These are phyloP conservation scores for Pyrrhia umbra DNA, from an alignment of 2,888 invertebrate genomes.

Conservation along the genomic window DNA sequence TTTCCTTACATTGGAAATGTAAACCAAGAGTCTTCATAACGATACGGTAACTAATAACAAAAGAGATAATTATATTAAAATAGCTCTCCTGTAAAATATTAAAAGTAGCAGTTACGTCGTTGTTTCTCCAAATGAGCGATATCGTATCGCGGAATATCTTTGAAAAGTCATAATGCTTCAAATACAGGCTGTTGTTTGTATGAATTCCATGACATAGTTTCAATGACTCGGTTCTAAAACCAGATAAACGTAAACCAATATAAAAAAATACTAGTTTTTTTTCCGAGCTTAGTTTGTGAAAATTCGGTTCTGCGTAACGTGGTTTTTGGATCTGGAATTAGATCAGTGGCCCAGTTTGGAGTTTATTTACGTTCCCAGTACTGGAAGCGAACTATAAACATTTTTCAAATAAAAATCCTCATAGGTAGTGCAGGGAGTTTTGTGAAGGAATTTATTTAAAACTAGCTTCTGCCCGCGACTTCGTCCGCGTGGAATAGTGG, in stretches of 20 bases:
- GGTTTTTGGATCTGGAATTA: constrained; percentile 39
- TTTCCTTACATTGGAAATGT: too few relatives aligned
- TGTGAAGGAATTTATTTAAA: not conserved
- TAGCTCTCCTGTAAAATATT: too few relatives aligned
- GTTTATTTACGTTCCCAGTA: constrained; percentile 41
- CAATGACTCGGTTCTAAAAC: constrained; percentile 1
- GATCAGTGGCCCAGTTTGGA: constrained; percentile 39
- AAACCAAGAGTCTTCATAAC: too few relatives aligned
- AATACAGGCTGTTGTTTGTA: too few relatives aligned
- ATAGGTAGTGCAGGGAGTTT: not conserved
- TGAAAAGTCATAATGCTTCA: too few relatives aligned
- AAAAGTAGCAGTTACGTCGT: too few relatives aligned
- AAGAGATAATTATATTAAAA: too few relatives aligned
- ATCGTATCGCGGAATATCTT: too few relatives aligned
- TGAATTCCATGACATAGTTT: not conserved
- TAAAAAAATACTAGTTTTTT: not conserved
- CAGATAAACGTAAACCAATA: not conserved
- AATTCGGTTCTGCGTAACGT: constrained; percentile 31
- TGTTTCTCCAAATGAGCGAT: too few relatives aligned
- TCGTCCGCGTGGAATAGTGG: too few relatives aligned
- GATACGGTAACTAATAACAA: too few relatives aligned
- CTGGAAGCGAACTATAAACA: constrained; percentile 1
- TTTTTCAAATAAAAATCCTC: constrained; percentile 28
- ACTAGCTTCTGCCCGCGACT: too few relatives aligned
- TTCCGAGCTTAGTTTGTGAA: constrained; percentile 24